Conservation (phyloP, 2,113 vertebrate genomes). For the Mesocricetus auratus region DNA sequence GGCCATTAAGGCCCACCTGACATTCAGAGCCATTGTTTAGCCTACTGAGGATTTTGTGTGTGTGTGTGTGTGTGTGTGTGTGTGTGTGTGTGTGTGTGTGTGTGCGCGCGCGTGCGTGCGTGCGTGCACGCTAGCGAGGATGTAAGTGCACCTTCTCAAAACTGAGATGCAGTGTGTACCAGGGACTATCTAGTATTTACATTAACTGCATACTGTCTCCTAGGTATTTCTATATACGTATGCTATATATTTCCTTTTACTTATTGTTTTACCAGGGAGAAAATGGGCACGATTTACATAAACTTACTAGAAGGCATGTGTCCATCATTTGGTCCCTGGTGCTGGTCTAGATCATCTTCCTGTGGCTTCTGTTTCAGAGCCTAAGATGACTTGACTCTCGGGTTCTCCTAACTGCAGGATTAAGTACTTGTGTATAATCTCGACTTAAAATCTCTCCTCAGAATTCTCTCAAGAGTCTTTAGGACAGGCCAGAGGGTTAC, state of each 20-base stretch:
- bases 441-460: slow-evolving; percentile 40
- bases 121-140: too few relatives aligned
- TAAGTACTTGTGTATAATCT: slow-evolving; percentile 22
- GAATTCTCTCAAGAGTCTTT: slow-evolving; percentile 17
- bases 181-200: background rate
- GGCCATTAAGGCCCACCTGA: background rate
- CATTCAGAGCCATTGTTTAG: background rate
- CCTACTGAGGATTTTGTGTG: background rate
- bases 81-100: background rate
- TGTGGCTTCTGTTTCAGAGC: background rate
- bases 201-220: background rate
- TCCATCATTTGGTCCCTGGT: too few relatives aligned
- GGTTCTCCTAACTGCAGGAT: background rate
- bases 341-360: background rate
- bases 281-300: background rate
- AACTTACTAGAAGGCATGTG: background rate
- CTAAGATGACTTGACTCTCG: background rate
- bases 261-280: background rate
- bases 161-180: background rate
- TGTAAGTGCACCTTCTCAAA: too few relatives aligned
- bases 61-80: background rate
- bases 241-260: background rate
- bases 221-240: background rate
- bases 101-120: background rate
- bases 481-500: background rate